Evolutionary conservation across 92 coral and sea anemone genomes (phyloP).

Genomic region (Epizoanthus rinbou): DNA sequence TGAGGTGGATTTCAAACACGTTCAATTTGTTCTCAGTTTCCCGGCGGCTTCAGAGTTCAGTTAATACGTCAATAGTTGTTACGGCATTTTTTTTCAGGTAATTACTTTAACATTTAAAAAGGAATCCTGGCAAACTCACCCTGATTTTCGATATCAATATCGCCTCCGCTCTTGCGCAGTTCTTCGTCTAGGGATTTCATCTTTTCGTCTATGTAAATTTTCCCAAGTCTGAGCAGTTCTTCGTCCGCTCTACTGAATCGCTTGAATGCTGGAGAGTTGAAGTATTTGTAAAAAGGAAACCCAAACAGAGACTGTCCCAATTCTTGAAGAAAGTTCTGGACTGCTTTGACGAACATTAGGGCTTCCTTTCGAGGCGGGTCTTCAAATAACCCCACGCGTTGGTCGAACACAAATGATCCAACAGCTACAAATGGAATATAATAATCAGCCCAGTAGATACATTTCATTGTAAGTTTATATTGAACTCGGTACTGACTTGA

Average conservation of each 20-base stretch:
- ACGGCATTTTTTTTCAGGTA: too few species aligned
- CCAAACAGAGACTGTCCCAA: constrained; percentile 34
- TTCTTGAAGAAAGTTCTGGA: constrained; percentile 11
- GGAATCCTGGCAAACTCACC: constrained; percentile 13
- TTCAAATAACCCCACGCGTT: constrained; percentile 45
- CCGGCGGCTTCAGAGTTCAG: too few species aligned
- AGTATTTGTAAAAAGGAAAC: constrained; percentile 35
- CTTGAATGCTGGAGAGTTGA: constrained; percentile 36
- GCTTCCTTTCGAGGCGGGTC: constrained; percentile 51
- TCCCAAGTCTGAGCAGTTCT: background rate
- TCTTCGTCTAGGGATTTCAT: constrained; percentile 22
- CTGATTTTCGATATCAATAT: constrained; percentile 28
- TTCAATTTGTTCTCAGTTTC: too few species aligned
- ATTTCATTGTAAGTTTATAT: too few species aligned
- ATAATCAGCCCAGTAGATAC: background rate
- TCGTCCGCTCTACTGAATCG: constrained; percentile 43
- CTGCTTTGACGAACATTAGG: constrained; percentile 17
- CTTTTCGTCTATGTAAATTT: constrained; percentile 40
- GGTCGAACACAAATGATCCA: constrained; percentile 53
- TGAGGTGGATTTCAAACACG: too few species aligned
- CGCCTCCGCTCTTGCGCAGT: constrained; percentile 17
- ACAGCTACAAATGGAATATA: constrained; percentile 32
- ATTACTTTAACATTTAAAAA: background rate
- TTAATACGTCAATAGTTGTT: too few species aligned
- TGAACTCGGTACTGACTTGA: too few species aligned